Evolutionary conservation across 1,140 invertebrate genomes (phyloP).

Genomic region (Geopemphigus sp.): DNA sequence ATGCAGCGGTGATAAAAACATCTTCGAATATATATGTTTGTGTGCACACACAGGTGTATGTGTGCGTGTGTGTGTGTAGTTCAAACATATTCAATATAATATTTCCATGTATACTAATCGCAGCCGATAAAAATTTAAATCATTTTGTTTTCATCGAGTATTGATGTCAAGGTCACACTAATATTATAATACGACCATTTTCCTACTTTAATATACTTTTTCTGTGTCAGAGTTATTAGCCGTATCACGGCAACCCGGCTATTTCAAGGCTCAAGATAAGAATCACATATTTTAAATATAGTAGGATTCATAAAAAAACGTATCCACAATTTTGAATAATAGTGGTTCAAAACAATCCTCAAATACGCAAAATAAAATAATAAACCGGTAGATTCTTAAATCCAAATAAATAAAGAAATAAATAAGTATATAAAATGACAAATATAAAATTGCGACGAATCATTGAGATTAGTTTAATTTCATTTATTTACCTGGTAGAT

Average conservation of each 20-base stretch:
- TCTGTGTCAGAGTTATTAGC: conserved; percentile 2
- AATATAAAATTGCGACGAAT: too few species aligned
- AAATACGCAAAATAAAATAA: neutral
- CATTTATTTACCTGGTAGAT: conserved; percentile 31
- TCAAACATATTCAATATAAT: too few species aligned
- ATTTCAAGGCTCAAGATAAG: conserved; percentile 1
- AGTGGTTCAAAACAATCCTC: too few species aligned
- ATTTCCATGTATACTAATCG: too few species aligned
- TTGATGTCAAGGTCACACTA: conserved; percentile 9
- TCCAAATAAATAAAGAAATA: neutral
- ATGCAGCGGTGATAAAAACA: too few species aligned
- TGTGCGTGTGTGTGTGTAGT: too few species aligned
- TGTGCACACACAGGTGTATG: too few species aligned
- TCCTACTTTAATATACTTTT: conserved; percentile 1
- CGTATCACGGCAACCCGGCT: neutral
- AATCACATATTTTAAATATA: too few species aligned
- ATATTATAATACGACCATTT: neutral
- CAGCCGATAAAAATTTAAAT: too few species aligned
- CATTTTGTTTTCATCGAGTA: neutral
- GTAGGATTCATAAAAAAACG: neutral
- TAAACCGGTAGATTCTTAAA: too few species aligned
- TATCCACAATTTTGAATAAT: conserved; percentile 8
- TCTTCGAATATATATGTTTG: too few species aligned
- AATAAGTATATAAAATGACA: neutral
- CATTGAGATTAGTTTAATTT: too few species aligned